Evolutionary conservation across 2,113 vertebrate species (phyloP), one percentile per base, ranked within the genome.

Genomic region (Seriola dumerili): DNA sequence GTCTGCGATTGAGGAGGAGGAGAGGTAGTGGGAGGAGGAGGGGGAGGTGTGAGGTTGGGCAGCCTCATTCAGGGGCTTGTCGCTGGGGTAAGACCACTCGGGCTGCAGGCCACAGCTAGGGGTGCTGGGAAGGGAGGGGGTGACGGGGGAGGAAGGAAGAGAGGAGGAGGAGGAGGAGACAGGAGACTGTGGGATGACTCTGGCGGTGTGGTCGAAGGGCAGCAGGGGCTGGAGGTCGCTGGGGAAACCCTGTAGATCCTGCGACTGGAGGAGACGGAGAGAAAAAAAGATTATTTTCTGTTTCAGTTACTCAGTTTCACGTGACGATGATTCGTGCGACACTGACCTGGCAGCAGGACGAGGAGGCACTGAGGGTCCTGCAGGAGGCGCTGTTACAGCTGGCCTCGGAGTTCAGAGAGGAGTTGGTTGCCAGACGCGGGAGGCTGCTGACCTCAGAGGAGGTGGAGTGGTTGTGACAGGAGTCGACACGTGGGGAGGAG

Each of bases 401-500:
- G 74, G 14, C 36, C 38, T 87, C 93, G 74, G 23, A 94, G 88
- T 6, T 96, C 94, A 61, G 96, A 94, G 81, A 98, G 54, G 81
- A 88, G 78, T 6, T 65, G 23, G 84, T 75, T 12, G 13, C 21
- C 3, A 23, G 48, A 87, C 87, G 67, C 90, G 92, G 72, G 91
- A 95, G 68, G 94, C 89, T 55, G 92, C 67, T 84, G n/a, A 64
- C 17, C 10, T 93, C 93, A 0, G 96, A 96, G 85, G 96, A 76
- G 34, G 7, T 1, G 1, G n/a, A 38, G 5, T 21, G 61, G n/a
- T 42, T 19, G 3, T 21, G 61, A 5, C 13, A 92, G 94, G 96
- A 94, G 87, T 95, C 93, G 69, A 93, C 93, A 17, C 89, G 96
- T 17, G 81, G 84, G 25, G 96, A 96, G 80, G 94, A 94, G 9